Evolutionary conservation across 2,888 invertebrate species (phyloP).

Genomic region (Tubulanus polymorphus): DNA sequence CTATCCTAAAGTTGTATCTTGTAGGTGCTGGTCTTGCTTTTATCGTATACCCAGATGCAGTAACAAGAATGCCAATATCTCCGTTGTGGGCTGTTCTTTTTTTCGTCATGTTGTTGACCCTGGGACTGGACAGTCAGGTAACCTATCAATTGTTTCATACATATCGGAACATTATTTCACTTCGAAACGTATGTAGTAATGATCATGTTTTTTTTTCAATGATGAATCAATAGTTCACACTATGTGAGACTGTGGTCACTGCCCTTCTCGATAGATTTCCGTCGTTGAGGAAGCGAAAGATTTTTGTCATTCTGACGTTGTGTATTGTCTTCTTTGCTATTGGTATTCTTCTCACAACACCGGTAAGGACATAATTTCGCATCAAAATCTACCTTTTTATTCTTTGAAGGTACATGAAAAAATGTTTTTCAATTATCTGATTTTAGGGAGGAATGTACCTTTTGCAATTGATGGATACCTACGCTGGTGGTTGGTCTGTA

Average conservation of each 20-base stretch:
- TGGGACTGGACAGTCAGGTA: constrained; percentile 48
- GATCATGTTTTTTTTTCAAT: constrained; percentile 6
- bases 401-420: neutral
- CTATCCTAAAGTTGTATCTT: neutral
- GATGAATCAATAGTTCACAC: constrained; percentile 51
- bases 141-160: neutral
- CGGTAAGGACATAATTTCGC: constrained; percentile 27
- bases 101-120: constrained; percentile 44
- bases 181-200: neutral
- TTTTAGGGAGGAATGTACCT: constrained; percentile 40
- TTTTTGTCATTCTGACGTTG: constrained; percentile 27
- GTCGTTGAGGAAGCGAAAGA: constrained; percentile 49
- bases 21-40: constrained; percentile 46
- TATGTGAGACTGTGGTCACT: constrained; percentile 53
- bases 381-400: neutral
- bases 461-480: constrained; percentile 45
- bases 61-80: constrained; percentile 36
- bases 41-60: constrained; percentile 44
- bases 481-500: constrained; percentile 47
- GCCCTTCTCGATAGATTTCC: constrained; percentile 51
- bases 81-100: constrained; percentile 44
- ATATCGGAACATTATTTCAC: neutral
- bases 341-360: constrained; percentile 38
- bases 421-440: neutral
- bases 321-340: constrained; percentile 36